These are phyloP conservation scores for Chrysopilus asiliformis DNA, from an alignment of 2,888 invertebrate species.

Conservation along the genomic window DNA sequence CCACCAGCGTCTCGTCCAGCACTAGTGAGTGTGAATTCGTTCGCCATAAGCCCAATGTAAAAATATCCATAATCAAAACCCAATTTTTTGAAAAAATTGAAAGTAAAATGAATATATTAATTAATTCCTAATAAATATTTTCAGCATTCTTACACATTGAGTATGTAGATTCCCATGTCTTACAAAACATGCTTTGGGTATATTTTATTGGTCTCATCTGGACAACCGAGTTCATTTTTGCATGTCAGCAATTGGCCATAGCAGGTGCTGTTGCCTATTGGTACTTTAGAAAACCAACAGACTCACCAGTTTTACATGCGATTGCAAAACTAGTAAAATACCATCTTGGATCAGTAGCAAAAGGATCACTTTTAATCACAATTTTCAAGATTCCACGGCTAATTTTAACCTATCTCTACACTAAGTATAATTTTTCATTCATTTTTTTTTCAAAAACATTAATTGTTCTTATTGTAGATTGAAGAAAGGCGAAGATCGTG, in stretches of 20 bases:
- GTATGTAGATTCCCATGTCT: constrained; percentile 63
- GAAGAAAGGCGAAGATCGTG: constrained; percentile 52
- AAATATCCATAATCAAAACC: no score
- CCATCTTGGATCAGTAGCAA: constrained; percentile 88
- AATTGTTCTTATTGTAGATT: constrained; percentile 37
- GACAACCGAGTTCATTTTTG: constrained; percentile 88
- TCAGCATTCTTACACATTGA: constrained; percentile 52
- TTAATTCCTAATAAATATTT: constrained; percentile 19
- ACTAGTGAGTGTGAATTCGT: no score
- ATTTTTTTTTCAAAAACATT: constrained; percentile 4
- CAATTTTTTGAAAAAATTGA: no score
- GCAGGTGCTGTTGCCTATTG: constrained; percentile 87
- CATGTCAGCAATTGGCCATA: constrained; percentile 87
- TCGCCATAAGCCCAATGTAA: no score
- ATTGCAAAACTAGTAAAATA: constrained; percentile 60
- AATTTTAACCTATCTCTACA: constrained; percentile 76
- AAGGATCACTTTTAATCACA: constrained; percentile 88
- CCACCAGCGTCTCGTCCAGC: no score
- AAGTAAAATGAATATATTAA: no score
- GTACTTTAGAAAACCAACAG: constrained; percentile 74
- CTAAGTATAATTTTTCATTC: constrained; percentile 51
- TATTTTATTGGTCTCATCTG: constrained; percentile 82
- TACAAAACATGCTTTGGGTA: constrained; percentile 90
- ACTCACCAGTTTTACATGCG: constrained; percentile 55
- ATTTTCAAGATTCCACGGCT: constrained; percentile 83